Percentiles rank a stretch among this genome's conserved stretches.
Evolutionary conservation across 2,113 vertebrate species (phyloP).

Genomic region (Phoenicopterus ruber): DNA sequence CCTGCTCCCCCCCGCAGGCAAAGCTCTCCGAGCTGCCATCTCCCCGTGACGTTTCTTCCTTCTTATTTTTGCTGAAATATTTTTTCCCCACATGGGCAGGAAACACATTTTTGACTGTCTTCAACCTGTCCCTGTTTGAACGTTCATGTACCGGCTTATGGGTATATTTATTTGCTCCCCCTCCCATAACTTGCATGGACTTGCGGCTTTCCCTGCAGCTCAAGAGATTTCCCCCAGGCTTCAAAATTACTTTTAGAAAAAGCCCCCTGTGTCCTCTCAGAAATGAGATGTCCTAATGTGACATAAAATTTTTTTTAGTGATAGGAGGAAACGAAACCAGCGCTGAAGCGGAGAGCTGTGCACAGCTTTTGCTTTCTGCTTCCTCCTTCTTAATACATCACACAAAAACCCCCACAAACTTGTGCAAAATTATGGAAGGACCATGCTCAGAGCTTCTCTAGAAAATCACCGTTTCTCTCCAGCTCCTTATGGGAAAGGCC

Average conservation of each 20-base stretch:
- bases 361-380: neutral
- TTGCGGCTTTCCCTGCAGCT: neutral
- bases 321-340: constrained; percentile 5
- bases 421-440: neutral
- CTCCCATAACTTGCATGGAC: no score
- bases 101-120: neutral
- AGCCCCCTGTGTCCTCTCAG: neutral
- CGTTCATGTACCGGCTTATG: fast-evolving
- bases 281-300: neutral
- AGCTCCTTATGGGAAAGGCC: neutral
- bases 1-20: neutral
- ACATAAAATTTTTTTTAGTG: neutral
- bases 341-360: neutral
- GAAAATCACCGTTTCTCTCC: neutral
- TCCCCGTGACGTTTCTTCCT: neutral
- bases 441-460: neutral
- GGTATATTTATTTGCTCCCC: neutral
- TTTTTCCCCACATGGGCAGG: neutral
- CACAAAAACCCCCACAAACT: fast-evolving
- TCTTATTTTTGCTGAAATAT: neutral
- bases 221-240: neutral
- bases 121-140: neutral
- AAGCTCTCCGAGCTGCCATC: neutral
- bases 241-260: neutral
- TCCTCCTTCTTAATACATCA: neutral